Evolutionary conservation across 1,140 invertebrate species (phyloP).

Genomic region (Paramacrobiotus metropolitanus): DNA sequence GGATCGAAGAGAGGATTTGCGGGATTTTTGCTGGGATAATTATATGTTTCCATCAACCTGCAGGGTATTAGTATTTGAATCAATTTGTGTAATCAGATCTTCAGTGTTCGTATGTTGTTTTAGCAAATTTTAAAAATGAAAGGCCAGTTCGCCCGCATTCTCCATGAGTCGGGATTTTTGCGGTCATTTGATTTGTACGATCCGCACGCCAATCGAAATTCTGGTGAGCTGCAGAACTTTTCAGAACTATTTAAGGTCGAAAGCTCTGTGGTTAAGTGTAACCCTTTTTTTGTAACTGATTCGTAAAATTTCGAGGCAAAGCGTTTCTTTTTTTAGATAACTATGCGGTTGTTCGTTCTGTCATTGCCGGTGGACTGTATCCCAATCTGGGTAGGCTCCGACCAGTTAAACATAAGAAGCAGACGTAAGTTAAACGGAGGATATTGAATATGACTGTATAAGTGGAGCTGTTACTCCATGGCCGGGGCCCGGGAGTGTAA

Average conservation of each 20-base stretch:
- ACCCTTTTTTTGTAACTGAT: too few species aligned
- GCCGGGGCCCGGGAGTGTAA: too few species aligned
- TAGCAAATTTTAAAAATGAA: constrained; percentile 48
- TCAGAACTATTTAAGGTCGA: constrained; percentile 1
- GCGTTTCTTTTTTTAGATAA: too few species aligned
- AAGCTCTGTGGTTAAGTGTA: too few species aligned
- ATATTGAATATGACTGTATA: too few species aligned
- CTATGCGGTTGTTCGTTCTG: constrained; percentile 46
- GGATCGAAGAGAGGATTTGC: too few species aligned
- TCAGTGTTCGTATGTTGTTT: constrained; percentile 5
- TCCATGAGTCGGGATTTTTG: constrained; percentile 49
- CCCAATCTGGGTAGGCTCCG: constrained; percentile 56
- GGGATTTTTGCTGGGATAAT: constrained; percentile 44
- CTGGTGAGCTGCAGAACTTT: constrained; percentile 20
- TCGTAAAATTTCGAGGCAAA: too few species aligned
- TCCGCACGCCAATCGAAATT: constrained; percentile 41
- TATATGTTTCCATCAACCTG: constrained; percentile 47
- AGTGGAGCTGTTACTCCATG: too few species aligned
- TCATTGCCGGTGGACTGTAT: constrained; percentile 62
- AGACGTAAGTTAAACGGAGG: too few species aligned
- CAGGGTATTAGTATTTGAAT: constrained; percentile 13
- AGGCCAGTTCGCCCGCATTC: constrained; percentile 43
- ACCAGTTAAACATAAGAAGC: not conserved
- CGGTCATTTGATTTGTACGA: constrained; percentile 27
- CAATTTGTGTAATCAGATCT: too few species aligned